Conservation (phyloP, 2,797 vertebrate species). For the Otolemur crassicaudatus region DNA sequence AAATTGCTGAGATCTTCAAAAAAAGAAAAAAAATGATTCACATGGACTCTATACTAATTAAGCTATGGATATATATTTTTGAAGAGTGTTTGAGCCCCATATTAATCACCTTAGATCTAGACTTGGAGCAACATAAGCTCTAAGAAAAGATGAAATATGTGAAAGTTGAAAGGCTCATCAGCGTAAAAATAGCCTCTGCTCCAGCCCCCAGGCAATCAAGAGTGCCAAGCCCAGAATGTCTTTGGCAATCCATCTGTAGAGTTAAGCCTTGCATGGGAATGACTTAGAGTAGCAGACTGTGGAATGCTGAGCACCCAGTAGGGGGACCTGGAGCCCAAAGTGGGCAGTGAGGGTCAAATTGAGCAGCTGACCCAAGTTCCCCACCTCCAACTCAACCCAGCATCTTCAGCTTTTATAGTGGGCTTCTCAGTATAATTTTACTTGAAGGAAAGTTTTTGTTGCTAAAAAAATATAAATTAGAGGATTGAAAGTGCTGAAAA, state of each 20-base stretch:
- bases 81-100: not conserved
- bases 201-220: not conserved
- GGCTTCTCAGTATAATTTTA: not conserved
- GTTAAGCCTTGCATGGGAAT: not conserved
- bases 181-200: not conserved
- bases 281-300: not conserved
- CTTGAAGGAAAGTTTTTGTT: not conserved
- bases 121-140: not conserved
- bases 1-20: slow-evolving; percentile 30
- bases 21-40: not conserved
- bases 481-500: not conserved
- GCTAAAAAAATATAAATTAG: slow-evolving; percentile 24
- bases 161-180: not conserved
- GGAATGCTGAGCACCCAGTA: not conserved
- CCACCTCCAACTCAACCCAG: not conserved
- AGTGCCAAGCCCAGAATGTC: not conserved
- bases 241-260: not conserved
- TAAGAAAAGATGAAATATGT: not conserved
- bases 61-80: not conserved
- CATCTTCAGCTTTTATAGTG: not conserved
- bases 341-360: not conserved
- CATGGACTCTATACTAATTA: not conserved
- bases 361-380: not conserved
- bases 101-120: slow-evolving; percentile 25
- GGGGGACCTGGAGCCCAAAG: accelerated